These are phyloP conservation scores for Hylyphantes graminicola DNA, from an alignment of 1,140 invertebrate species.

Conservation along the genomic window DNA sequence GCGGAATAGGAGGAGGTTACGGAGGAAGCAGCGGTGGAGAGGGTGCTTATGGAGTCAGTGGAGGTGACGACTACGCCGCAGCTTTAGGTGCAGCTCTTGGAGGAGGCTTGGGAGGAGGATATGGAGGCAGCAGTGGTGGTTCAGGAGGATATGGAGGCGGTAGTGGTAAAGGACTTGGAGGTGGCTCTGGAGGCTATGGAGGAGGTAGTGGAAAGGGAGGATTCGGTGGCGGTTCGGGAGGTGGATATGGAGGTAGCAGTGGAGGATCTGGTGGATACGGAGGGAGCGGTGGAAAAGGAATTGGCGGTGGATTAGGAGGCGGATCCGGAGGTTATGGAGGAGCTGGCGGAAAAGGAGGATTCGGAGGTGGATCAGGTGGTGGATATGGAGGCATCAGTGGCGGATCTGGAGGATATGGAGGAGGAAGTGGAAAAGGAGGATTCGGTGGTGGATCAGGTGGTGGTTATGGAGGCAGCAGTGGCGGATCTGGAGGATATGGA, in stretches of 20 bases:
- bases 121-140: neutral
- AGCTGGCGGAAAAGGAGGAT: neutral
- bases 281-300: neutral
- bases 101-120: conserved; percentile 21
- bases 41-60: conserved; percentile 26
- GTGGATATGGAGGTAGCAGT: neutral
- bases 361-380: no score
- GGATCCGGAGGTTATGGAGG: no score
- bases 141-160: conserved; percentile 1
- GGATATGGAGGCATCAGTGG: neutral
- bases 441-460: neutral
- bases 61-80: conserved; percentile 35
- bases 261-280: neutral
- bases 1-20: conserved; percentile 13
- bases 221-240: neutral
- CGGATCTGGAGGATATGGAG: neutral
- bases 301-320: neutral
- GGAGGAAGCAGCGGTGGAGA: conserved; percentile 11
- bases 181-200: conserved; percentile 21
- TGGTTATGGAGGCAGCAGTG: no score
- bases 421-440: neutral
- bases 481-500: conserved; percentile 5
- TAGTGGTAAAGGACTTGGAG: conserved; percentile 4
- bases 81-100: conserved; percentile 23
- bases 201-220: conserved; percentile 4